Percentiles rank a stretch among this genome's conserved stretches.
Conservation (phyloP, 1,140 invertebrate genomes). For the Bicyclus anynana region DNA sequence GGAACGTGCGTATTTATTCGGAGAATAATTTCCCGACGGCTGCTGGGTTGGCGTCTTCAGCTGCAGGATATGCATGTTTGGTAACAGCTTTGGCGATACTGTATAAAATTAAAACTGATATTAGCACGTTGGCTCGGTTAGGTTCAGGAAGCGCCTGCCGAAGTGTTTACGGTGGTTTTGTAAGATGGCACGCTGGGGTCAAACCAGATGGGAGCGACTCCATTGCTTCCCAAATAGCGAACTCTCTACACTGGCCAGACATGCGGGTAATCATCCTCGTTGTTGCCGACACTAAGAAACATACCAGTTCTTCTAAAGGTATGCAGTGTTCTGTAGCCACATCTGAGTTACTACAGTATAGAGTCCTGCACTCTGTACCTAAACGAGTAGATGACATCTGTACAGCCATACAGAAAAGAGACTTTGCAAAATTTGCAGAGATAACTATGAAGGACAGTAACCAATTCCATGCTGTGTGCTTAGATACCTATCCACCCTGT, state of each 20-base stretch:
- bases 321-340: slow-evolving; percentile 92
- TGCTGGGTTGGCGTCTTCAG: slow-evolving; percentile 97
- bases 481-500: slow-evolving; percentile 97
- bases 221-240: slow-evolving; percentile 85
- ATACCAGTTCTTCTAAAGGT: slow-evolving; percentile 92
- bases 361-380: slow-evolving; percentile 86
- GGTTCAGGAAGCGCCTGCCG: slow-evolving; percentile 98
- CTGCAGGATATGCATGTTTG: slow-evolving; percentile 97
- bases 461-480: slow-evolving; percentile 96
- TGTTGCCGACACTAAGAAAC: slow-evolving; percentile 91
- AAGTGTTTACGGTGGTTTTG: slow-evolving; percentile 96
- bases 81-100: slow-evolving; percentile 86
- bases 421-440: slow-evolving; percentile 94
- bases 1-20: slow-evolving; percentile 93
- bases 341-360: slow-evolving; percentile 88
- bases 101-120: slow-evolving; percentile 87
- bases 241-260: slow-evolving; percentile 92
- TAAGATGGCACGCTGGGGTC: slow-evolving; percentile 89
- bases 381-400: slow-evolving; percentile 83
- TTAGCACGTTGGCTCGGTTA: slow-evolving; percentile 89
- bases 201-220: slow-evolving; percentile 88
- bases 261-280: slow-evolving; percentile 94
- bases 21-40: slow-evolving; percentile 99
- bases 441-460: slow-evolving; percentile 99
- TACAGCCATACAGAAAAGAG: slow-evolving; percentile 85